Evolutionary conservation across 1,140 invertebrate species (phyloP).

Genomic region (Drosophila truncata): DNA sequence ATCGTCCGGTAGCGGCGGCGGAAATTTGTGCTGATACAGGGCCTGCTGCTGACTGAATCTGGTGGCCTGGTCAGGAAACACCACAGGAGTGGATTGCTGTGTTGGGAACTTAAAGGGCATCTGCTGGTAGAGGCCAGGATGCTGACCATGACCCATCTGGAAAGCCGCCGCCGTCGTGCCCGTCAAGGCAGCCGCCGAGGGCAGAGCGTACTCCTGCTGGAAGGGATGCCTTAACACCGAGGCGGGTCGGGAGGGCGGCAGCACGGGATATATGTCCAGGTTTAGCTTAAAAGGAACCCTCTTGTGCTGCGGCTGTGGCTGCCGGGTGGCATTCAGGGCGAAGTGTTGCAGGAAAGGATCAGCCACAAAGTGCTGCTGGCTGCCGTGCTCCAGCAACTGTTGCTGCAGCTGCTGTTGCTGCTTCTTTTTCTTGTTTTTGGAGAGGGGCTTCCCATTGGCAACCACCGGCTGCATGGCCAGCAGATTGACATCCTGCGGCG

Average conservation of each 20-base stretch:
- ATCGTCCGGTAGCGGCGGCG: slow-evolving; percentile 47
- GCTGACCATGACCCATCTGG: slow-evolving; percentile 36
- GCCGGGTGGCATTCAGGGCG: slow-evolving; percentile 65
- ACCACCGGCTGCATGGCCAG: slow-evolving; percentile 67
- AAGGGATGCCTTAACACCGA: slow-evolving; percentile 75
- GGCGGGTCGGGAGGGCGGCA: slow-evolving; percentile 67
- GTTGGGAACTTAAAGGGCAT: slow-evolving; percentile 66
- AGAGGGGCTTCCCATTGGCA: slow-evolving; percentile 29
- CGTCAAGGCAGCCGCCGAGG: slow-evolving; percentile 45
- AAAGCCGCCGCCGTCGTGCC: slow-evolving; percentile 36
- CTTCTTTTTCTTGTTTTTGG: slow-evolving; percentile 71
- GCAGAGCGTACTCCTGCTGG: slow-evolving; percentile 60
- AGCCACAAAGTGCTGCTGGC: slow-evolving; percentile 56
- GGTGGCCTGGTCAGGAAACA: slow-evolving; percentile 68
- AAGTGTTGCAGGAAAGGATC: slow-evolving; percentile 63
- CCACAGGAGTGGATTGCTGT: slow-evolving; percentile 43
- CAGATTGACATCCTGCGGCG: slow-evolving; percentile 74
- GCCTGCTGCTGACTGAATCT: slow-evolving; percentile 65
- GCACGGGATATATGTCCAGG: slow-evolving; percentile 76
- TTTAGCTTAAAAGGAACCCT: slow-evolving; percentile 77
- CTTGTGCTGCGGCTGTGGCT: slow-evolving; percentile 64
- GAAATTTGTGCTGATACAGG: slow-evolving; percentile 58
- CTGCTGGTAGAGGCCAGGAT: slow-evolving; percentile 64
- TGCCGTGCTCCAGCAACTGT: slow-evolving; percentile 57
- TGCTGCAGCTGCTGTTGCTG: slow-evolving; percentile 48